A percentile compares a stretch with the other conserved stretches of the same genome.
phyloP scores from a whole-genome alignment of 2,113 vertebrate species.

The Empidonax alnorum region DNA sequence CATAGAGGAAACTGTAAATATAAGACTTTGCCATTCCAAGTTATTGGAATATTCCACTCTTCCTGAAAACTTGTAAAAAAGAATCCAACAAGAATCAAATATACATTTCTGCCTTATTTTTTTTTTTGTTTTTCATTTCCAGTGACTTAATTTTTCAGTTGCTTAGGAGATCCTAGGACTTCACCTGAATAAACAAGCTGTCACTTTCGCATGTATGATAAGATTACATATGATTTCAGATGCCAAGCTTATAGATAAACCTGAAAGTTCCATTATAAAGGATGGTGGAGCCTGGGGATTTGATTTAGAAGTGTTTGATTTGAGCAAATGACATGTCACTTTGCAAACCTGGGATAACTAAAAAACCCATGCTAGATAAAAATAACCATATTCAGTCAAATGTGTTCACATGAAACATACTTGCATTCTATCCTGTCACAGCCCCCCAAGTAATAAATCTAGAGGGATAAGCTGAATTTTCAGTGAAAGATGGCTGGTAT shows the following conservation, averaged over 20 bases:
- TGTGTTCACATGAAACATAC: neutral
- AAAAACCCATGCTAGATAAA: neutral
- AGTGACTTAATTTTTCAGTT: neutral
- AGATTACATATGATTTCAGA: neutral
- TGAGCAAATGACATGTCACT: neutral
- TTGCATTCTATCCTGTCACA: neutral
- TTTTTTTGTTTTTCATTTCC: conserved; percentile 5
- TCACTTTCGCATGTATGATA: neutral
- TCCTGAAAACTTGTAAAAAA: neutral
- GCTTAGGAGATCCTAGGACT: neutral
- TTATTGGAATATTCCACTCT: neutral
- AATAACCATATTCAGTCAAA: neutral
- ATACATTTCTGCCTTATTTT: neutral
- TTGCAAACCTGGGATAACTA: neutral
- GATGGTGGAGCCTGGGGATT: neutral
- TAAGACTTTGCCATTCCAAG: neutral
- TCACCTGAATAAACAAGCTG: neutral
- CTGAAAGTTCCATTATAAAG: neutral
- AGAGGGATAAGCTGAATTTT: neutral
- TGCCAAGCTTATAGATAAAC: neutral
- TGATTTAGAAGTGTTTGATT: neutral
- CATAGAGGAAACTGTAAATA: neutral
- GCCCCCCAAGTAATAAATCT: neutral
- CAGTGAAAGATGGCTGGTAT: neutral
- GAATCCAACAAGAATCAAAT: neutral